Evolutionary conservation across 2,888 invertebrate species (phyloP), one percentile per base, ranked within the genome.

Genomic region (Thereva unica): DNA sequence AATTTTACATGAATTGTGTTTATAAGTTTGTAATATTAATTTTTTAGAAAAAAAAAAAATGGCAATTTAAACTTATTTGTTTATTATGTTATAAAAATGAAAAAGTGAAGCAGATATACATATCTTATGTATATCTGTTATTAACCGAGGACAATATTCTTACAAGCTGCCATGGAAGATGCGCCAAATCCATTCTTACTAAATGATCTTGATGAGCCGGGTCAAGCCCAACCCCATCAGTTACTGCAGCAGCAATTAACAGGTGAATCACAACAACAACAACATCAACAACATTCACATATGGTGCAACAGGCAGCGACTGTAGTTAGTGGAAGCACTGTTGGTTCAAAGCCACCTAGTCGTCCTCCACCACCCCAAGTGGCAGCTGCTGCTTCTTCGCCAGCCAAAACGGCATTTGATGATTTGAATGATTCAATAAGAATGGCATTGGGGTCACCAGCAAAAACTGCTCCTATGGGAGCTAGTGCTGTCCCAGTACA

Each of bases 381-480:
- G 68, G 74, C 40, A 34, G 37, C 4, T 45, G 53, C 34, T n/a
- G 37, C 23, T 41, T 9, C 9, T 55, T 49, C 64, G 35, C 50
- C 38, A 42, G 23, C 12, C 42, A 7, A 10, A 42, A 47, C 52
- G 38, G 55, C 50, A 42, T 8, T n/a, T 12, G 42, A 40, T 34
- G 34, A n/a, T 6, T 44, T 56, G 12, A 34, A 12, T 5, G 34
- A 40, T 42, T 40, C 45, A 4, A n/a, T 44, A 34, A 76, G 68
- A 74, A 74, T 40, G 23, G 23, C 23, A 23, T 23, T 23, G 23
- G 73, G 74, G 23, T 73, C 75, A 55, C 75, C 80, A 23, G 84
- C 85, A 57, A 87, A 87, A 75, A 87, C 86, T 72, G 87, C 88
- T 42, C 85, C 88, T 78, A 65, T 56, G 61, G 42, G 56, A 70